These are phyloP conservation scores for Spea multiplicata DNA, from an alignment of 2,113 vertebrate genomes.

Conservation along the genomic window DNA sequence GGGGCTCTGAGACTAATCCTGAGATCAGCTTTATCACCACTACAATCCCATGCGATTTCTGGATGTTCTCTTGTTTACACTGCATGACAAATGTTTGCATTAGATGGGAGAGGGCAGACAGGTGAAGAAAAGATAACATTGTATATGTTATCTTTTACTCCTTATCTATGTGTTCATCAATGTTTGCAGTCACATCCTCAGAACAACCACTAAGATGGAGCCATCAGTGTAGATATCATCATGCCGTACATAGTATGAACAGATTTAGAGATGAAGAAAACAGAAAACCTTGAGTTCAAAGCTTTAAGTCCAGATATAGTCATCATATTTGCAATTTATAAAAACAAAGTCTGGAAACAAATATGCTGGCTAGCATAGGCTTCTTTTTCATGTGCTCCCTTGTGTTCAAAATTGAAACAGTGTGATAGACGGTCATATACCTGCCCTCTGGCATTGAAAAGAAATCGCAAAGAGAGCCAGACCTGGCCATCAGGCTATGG, in stretches of 20 bases:
- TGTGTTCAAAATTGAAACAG: too few relatives aligned
- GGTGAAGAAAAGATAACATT: conserved; percentile 36
- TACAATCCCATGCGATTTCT: conserved; percentile 22
- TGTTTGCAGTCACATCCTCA: neutral
- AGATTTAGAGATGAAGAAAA: neutral
- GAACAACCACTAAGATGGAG: neutral
- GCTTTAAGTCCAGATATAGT: too few relatives aligned
- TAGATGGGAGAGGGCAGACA: conserved; percentile 26
- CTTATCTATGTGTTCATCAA: conserved; percentile 17
- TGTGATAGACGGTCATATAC: too few relatives aligned
- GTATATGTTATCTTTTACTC: conserved; percentile 8
- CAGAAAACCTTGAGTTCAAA: too few relatives aligned
- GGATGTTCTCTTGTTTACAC: conserved; percentile 27
- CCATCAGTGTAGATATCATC: neutral
- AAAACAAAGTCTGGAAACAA: too few relatives aligned
- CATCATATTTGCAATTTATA: too few relatives aligned
- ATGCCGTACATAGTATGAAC: neutral
- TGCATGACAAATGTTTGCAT: conserved; percentile 27
- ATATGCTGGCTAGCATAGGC: too few relatives aligned
- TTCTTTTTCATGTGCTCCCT: too few relatives aligned
- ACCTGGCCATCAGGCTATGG: too few relatives aligned
- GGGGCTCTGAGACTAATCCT: neutral
- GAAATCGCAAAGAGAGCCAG: too few relatives aligned
- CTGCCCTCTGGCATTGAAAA: too few relatives aligned
- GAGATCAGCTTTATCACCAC: conserved; percentile 3